Base-by-base conservation (phyloP, 2,113 vertebrate genomes). In the Scatophagus argus region DNA sequence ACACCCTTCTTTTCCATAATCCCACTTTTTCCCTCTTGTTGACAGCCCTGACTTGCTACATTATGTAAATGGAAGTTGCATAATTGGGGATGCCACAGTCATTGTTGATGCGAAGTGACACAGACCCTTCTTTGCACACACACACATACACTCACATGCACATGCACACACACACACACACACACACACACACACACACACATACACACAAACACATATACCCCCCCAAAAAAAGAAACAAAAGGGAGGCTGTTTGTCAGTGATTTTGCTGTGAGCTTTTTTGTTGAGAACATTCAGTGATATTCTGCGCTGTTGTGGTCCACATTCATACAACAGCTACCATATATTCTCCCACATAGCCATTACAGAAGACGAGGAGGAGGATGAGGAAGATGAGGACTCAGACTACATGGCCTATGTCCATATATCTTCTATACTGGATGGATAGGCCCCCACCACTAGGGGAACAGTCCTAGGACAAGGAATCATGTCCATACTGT, bases 301-400 rank as follows among this genome's bases (percentile, higher is more conserved):
- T 96, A 96, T 96, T 97, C 95, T 96, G 93, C 79, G 95, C 97
- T 97, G 97, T 97, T 97, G 96, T 97, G 94, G 95, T 98, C 95
- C 95, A 72, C 95, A 95, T 97, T 97, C 97, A 98, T 98, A 97
- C 97, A 98, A 96, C 96, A 97, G 97, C 97, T 99, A 95, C 97
- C 96, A 93, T 99, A 94, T 99, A 98, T 99, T 98, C 97, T 96
- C 96, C 96, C 95, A 98, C 98, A 91, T 99, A 99, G 98, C 98
- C 95, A 99, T 99, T 94, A 96, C 95, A 92, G 98, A 99, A 99
- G 98, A 99, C 91, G 95, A 96, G 88, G 97, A 98, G 70, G 98
- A 98, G 12, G 97, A 99, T 89, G 97, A 98, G 56, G 97, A 98
- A 88, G 97, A 97, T 86, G 96, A 98, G 90, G 97, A 99, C 93